Percentiles rank a stretch among this genome's conserved stretches.
phyloP scores from a whole-genome alignment of 2,888 invertebrate species.

The Neelides folsomi region DNA sequence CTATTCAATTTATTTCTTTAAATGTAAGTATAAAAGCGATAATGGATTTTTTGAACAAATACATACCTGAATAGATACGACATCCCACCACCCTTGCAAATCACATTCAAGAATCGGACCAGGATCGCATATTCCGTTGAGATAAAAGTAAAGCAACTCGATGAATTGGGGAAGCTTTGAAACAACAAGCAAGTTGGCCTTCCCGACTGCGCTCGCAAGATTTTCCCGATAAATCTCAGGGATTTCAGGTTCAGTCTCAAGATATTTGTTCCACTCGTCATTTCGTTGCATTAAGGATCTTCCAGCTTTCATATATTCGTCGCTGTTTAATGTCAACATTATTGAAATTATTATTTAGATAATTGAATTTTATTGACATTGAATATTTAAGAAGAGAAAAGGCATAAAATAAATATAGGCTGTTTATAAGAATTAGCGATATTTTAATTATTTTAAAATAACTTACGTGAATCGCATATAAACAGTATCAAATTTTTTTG shows the following conservation, averaged over 20 bases:
- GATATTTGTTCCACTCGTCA: constrained; percentile 9
- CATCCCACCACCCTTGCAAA: constrained; percentile 33
- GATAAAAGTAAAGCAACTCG: constrained; percentile 23
- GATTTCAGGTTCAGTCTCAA: constrained; percentile 8
- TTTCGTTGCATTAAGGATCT: constrained; percentile 6
- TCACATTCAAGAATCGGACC: constrained; percentile 22
- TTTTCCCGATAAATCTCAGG: constrained; percentile 22
- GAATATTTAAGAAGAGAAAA: too few species aligned
- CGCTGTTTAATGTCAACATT: constrained; percentile 13
- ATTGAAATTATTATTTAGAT: constrained; percentile 4
- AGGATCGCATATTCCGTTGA: constrained; percentile 15
- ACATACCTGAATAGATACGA: constrained; percentile 28
- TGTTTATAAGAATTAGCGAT: too few species aligned
- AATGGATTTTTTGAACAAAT: too few species aligned
- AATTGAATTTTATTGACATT: too few species aligned
- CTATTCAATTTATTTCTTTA: too few species aligned
- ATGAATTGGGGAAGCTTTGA: constrained; percentile 30
- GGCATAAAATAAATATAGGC: too few species aligned
- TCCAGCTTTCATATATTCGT: constrained; percentile 16
- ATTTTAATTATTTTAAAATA: background rate
- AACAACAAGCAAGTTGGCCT: constrained; percentile 20
- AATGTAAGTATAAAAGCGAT: too few species aligned
- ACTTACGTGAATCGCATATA: constrained; percentile 27
- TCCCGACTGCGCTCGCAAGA: constrained; percentile 20
- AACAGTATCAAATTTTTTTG: constrained; percentile 20